Conservation (phyloP, 2,113 vertebrate genomes). For the Brachyistius frenatus region DNA sequence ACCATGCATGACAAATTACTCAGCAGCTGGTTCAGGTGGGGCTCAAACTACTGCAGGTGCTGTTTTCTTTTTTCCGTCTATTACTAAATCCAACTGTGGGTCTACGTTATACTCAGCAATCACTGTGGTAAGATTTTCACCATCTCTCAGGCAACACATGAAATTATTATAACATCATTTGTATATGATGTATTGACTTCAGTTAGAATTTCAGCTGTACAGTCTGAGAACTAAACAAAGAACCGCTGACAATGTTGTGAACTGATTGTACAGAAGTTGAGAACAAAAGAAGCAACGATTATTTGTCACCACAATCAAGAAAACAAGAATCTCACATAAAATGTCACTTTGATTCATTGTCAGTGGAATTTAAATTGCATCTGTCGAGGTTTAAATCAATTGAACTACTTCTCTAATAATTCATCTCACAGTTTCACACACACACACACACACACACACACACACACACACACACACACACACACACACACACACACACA, state of each 20-base stretch:
- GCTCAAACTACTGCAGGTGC: not conserved
- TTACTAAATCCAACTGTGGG: not conserved
- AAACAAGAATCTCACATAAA: slow-evolving; percentile 35
- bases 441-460: slow-evolving; percentile 12
- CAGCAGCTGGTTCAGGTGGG: not conserved
- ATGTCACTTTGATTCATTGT: slow-evolving; percentile 58
- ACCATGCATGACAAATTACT: not conserved
- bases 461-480: slow-evolving; percentile 5
- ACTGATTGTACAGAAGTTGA: slow-evolving; percentile 15
- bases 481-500: slow-evolving; percentile 12
- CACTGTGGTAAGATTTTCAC: not conserved
- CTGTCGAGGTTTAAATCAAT: slow-evolving; percentile 42
- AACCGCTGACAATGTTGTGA: slow-evolving; percentile 11
- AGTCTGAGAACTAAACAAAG: not conserved
- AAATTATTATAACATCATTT: not conserved
- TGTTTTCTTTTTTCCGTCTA: not conserved
- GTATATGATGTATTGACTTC: not conserved
- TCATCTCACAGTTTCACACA: slow-evolving; percentile 16
- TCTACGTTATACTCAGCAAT: not conserved
- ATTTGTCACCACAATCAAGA: slow-evolving; percentile 43
- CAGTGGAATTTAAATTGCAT: slow-evolving; percentile 49
- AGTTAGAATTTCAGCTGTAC: not conserved
- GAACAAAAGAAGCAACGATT: slow-evolving; percentile 28
- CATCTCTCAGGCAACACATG: not conserved
- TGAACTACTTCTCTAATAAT: slow-evolving; percentile 43